Percentiles rank a stretch among this genome's conserved stretches.
Evolutionary conservation across 2,888 invertebrate species (phyloP).

Genomic region (Torymus auratus): DNA sequence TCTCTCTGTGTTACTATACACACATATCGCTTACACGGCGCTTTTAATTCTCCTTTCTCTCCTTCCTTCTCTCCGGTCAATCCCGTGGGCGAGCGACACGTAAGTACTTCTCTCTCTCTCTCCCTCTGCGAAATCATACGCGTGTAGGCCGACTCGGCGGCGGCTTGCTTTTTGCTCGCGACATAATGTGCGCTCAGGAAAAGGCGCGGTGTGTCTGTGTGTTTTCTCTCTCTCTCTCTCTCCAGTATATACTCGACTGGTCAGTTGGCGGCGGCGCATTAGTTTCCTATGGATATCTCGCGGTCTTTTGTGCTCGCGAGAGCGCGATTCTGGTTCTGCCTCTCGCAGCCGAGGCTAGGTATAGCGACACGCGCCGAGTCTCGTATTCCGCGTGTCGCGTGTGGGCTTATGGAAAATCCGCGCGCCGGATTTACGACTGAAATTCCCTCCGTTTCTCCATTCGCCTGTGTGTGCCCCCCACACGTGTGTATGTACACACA

Average conservation of each 20-base stretch:
- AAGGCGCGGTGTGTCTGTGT: background rate
- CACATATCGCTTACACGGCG: no score
- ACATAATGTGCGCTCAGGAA: background rate
- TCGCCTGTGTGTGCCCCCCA: no score
- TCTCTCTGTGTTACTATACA: no score
- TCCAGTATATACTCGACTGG: background rate
- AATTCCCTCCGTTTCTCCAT: no score
- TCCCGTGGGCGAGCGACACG: background rate
- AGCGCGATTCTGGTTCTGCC: background rate
- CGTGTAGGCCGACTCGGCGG: background rate
- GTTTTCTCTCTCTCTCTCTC: no score
- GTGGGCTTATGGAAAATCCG: conserved; percentile 41
- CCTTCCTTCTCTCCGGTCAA: no score
- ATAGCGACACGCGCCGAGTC: no score
- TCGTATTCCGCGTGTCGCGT: conserved; percentile 11
- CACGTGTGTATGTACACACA: no score
- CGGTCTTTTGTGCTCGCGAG: background rate
- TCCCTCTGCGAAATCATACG: background rate
- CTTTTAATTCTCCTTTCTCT: no score
- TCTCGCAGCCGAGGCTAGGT: no score
- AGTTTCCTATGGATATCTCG: no score
- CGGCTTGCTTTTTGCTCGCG: background rate
- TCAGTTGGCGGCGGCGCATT: background rate
- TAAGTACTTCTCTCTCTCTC: background rate
- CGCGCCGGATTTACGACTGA: conserved; percentile 23